Base-by-base conservation (phyloP, 2,113 vertebrate genomes). In the Oceanodroma tethys region DNA sequence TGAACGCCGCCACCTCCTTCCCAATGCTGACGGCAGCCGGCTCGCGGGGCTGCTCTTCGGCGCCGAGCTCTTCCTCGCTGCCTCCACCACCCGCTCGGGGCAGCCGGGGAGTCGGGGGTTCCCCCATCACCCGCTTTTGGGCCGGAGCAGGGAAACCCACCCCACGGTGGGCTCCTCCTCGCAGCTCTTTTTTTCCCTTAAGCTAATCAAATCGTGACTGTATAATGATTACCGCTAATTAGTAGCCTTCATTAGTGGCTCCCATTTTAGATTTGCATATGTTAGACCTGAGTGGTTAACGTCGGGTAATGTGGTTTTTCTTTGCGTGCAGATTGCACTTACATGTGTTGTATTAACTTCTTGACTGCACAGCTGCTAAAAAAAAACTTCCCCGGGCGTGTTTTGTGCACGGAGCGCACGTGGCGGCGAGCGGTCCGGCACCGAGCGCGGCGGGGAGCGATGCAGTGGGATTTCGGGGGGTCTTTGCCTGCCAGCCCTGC, bases 181-280 rank as follows among this genome's bases (percentile, higher is more conserved):
- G 14, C 38, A 26, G 43, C 65, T 13, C 7, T 34, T 26, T 12
- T 86, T 20, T 67, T 58, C 26, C 60, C 90, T 14, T 88, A 60
- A 86, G 66, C 92, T 94, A 73, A 96, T 95, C 90, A 79, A 88
- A 95, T 72, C 53, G 65, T 86, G 92, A 76, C 84, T 94, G 42
- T 67, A 1, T 7, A 58, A 81, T 81, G 90, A 93, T 96, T 88
- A 67, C 81, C 78, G 43, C 93, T 93, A 89, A 97, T 96, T 94
- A 92, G 81, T 81, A 79, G 93, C 72, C 75, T 90, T 95, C 87
- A 30, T 96, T 95, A 97, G 86, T 80, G 42, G 65, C 79, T 96
- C 83, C 81, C 73, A 22, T 84, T 47, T 78, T 85, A 92, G 82
- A 80, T 79, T 81, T 91, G 88, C 71, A 60, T 59, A 34, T 55